Base-by-base conservation (phyloP, 2,888 invertebrate species). In the Andricus quercusramuli region DNA sequence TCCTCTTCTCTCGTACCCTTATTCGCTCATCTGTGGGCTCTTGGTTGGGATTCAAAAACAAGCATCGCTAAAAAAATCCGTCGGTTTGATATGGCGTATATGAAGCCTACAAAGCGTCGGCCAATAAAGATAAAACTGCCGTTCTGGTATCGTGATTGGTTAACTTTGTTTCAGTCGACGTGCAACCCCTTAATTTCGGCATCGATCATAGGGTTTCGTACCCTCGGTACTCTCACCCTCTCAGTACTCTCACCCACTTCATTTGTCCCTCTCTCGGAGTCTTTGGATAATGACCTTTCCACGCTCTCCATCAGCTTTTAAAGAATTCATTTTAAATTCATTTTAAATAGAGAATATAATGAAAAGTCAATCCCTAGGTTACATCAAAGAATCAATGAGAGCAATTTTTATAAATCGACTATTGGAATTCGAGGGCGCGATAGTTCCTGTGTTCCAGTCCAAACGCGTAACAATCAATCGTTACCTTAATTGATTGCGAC, bases 401-500 rank as follows among this genome's bases (percentile, higher is more conserved):
- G 17, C 47, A 47, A 17, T 47, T 64, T 64, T 64, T 64, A 25
- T 59, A 64, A 64, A 64, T 29, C 64, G 29, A 64, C 29, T 25
- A 15, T 22, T 15, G 15, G 64, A 29, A 68, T 68, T 29, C 56
- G 20, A 51, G 56, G 51, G 32, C 32, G 3, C 44, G 82, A 83
- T 87, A 87, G 89, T 89, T 84, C 85, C 87, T 84, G 85, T 86
- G 84, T 85, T 85, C 47, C 83, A 85, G 85, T 86, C 85, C 74
- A 83, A 85, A 84, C 87, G 85, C 86, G 86, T 88, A 88, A 90
- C 90, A 90, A 90, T 90, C 88, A 90, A 89, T 89, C 89, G 88
- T 90, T 89, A 90, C 87, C 88, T 89, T 90, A 90, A 92, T 92
- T 92, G 91, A 92, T 92, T 91, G 90, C 90, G 88, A 91, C 89